A percentile compares a stretch with the other conserved stretches of the same genome.
Evolutionary conservation across 1,140 invertebrate genomes (phyloP).

Genomic region (Drosophila willistoni): DNA sequence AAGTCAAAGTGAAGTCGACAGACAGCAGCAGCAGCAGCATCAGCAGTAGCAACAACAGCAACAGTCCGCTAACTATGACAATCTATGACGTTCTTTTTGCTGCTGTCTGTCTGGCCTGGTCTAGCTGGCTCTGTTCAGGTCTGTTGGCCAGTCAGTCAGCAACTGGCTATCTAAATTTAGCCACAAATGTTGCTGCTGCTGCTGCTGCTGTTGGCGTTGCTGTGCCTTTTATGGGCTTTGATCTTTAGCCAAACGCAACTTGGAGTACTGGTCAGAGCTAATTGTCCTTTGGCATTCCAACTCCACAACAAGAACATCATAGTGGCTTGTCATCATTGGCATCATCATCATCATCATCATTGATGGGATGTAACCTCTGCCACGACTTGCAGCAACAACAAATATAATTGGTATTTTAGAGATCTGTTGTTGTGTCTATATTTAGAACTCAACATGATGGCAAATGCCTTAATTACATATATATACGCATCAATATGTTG

Average conservation of each 20-base stretch:
- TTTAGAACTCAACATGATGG: constrained; percentile 59
- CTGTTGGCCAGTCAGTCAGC: constrained; percentile 21
- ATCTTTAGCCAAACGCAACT: constrained; percentile 58
- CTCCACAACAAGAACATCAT: constrained; percentile 69
- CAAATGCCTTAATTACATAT: constrained; percentile 62
- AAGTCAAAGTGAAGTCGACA: constrained; percentile 33
- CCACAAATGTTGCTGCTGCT: constrained; percentile 57
- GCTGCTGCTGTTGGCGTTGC: constrained; percentile 23
- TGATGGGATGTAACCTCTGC: constrained; percentile 14
- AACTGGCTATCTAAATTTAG: constrained; percentile 70
- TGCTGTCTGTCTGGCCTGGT: constrained; percentile 21
- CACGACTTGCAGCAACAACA: constrained; percentile 37
- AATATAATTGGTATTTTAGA: constrained; percentile 78
- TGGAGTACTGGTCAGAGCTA: constrained; percentile 53
- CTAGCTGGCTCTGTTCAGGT: not conserved
- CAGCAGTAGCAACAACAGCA: constrained; percentile 29
- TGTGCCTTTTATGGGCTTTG: constrained; percentile 75
- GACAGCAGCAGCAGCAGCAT: constrained; percentile 21
- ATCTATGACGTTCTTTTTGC: constrained; percentile 60
- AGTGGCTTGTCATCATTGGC: constrained; percentile 37
- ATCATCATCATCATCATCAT: constrained; percentile 34
- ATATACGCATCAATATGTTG: constrained; percentile 44
- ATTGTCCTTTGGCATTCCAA: constrained; percentile 79
- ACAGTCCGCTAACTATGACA: constrained; percentile 64
- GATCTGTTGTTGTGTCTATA: constrained; percentile 70